Evolutionary conservation across 2,113 vertebrate species (phyloP).

Genomic region (Notiomystis cincta): DNA sequence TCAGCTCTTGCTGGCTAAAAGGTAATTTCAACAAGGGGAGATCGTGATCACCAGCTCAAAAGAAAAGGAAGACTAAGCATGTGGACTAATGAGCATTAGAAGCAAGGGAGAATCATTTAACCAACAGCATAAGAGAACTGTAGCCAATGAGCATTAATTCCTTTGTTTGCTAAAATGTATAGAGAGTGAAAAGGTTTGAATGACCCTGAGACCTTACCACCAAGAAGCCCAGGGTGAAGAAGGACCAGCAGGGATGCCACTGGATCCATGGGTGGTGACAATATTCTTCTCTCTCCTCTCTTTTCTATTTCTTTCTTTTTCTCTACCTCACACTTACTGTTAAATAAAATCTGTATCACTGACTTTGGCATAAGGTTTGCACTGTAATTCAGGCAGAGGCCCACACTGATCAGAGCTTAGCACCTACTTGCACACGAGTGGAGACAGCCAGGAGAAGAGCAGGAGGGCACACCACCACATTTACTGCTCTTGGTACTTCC

Average conservation of each 20-base stretch:
- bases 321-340: background rate
- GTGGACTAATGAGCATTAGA: background rate
- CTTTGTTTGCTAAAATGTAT: background rate
- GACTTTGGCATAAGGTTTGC: background rate
- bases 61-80: background rate
- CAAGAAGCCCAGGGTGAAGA: background rate
- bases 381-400: accelerated
- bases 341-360: background rate
- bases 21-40: background rate
- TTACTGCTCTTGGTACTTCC: background rate
- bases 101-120: background rate
- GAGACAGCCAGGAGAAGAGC: background rate
- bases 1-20: background rate
- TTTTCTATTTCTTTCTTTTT: background rate
- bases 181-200: background rate
- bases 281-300: background rate
- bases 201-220: background rate
- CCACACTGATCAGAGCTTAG: background rate
- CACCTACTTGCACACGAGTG: background rate
- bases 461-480: background rate
- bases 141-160: background rate
- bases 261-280: background rate
- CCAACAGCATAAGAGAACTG: background rate
- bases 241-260: background rate
- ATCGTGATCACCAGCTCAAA: accelerated